phyloP scores from a whole-genome alignment of 2,113 vertebrate species.

The Erythrocercus mccallii region DNA sequence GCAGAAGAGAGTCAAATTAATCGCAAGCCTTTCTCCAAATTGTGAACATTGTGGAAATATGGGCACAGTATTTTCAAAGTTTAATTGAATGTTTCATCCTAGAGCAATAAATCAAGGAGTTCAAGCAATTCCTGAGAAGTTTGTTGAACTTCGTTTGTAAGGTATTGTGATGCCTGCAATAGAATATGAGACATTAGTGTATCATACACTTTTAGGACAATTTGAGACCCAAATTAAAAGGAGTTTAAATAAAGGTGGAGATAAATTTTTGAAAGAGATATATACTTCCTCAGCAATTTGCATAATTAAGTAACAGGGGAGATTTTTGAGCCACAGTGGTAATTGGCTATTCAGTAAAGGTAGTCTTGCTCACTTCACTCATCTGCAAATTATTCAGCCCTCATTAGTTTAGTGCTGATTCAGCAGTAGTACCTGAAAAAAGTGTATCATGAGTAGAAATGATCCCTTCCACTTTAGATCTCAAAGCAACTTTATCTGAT shows the following conservation, averaged over 20 bases:
- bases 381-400: not conserved
- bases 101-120: not conserved
- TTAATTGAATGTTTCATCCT: not conserved
- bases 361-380: not conserved
- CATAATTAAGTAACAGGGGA: not conserved
- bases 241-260: not conserved
- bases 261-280: not conserved
- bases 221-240: not conserved
- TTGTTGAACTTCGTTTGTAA: not conserved
- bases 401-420: constrained; percentile 32
- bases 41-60: not conserved
- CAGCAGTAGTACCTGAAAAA: not conserved
- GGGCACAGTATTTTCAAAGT: not conserved
- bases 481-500: not conserved
- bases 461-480: not conserved
- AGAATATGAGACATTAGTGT: not conserved
- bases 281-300: not conserved
- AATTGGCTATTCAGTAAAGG: constrained; percentile 12
- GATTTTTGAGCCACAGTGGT: not conserved
- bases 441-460: not conserved
- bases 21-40: not conserved
- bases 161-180: not conserved
- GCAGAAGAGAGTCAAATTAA: not conserved
- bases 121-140: not conserved
- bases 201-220: not conserved